Percentiles rank a stretch among this genome's conserved stretches.
Conservation (phyloP, 2,113 vertebrate genomes). For the Propithecus coquereli region DNA sequence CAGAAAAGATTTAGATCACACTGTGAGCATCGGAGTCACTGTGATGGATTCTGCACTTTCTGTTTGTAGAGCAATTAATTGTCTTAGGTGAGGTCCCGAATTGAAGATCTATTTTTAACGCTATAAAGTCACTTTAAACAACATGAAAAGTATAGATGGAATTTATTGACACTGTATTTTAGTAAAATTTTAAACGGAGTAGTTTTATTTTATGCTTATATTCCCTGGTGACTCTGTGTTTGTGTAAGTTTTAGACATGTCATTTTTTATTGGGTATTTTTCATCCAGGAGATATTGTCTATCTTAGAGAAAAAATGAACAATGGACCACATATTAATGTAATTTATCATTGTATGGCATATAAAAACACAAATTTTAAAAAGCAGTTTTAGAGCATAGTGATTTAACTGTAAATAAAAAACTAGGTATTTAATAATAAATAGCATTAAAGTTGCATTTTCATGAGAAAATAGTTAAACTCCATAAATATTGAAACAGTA, state of each 20-base stretch:
- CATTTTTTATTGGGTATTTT: conserved; percentile 66
- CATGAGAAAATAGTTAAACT: conserved; percentile 37
- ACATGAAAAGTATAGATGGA: background rate
- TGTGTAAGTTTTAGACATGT: background rate
- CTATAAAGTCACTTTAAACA: background rate
- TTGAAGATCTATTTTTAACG: background rate
- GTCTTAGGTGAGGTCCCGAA: background rate
- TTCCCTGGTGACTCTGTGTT: background rate
- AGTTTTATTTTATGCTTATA: conserved; percentile 8
- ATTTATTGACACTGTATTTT: conserved; percentile 5
- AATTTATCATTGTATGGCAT: conserved; percentile 66
- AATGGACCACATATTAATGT: conserved; percentile 49
- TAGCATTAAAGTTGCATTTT: conserved; percentile 46
- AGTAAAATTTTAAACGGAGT: conserved; percentile 4
- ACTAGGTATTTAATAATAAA: conserved; percentile 53
- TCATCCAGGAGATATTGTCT: conserved; percentile 37
- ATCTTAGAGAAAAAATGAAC: conserved; percentile 42
- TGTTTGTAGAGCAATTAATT: background rate
- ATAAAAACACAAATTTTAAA: conserved; percentile 61
- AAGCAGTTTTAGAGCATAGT: conserved; percentile 52
- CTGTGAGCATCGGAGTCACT: background rate
- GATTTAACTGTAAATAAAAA: conserved; percentile 63
- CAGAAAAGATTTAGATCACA: conserved; percentile 18
- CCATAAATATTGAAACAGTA: conserved; percentile 46
- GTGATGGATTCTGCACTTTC: background rate